Conservation (phyloP, 2,113 vertebrate genomes). For the Istiophorus platypterus region DNA sequence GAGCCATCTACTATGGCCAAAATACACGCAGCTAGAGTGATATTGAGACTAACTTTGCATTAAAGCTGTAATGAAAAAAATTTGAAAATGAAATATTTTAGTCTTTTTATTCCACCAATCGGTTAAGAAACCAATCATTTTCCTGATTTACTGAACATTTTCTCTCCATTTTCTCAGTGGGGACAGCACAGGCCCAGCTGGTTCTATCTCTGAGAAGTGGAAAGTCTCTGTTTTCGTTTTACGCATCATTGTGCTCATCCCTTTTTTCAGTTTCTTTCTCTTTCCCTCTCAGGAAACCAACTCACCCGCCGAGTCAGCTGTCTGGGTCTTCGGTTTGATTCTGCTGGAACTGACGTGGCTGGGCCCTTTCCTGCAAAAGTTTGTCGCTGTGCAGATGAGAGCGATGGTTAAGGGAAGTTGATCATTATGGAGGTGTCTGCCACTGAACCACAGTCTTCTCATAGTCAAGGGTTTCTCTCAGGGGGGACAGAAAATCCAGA, state of each 20-base stretch:
- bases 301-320: slow-evolving; percentile 26
- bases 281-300: slow-evolving; percentile 24
- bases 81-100: too few relatives aligned
- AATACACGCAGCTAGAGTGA: neutral
- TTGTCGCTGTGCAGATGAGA: slow-evolving; percentile 4
- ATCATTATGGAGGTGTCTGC: slow-evolving; percentile 10
- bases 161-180: slow-evolving; percentile 19
- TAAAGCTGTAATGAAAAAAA: neutral
- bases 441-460: slow-evolving; percentile 4
- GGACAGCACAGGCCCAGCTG: slow-evolving; percentile 62
- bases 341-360: slow-evolving; percentile 48
- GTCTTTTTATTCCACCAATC: neutral
- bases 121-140: neutral
- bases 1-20: neutral
- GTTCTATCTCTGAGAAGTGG: slow-evolving; percentile 56
- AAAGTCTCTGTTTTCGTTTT: slow-evolving; percentile 59
- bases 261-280: slow-evolving; percentile 52
- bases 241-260: slow-evolving; percentile 51
- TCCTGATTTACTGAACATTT: slow-evolving; percentile 30
- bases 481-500: neutral
- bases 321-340: slow-evolving; percentile 28
- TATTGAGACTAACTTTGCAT: neutral
- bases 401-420: too few relatives aligned
- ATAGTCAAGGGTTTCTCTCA: neutral
- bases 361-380: neutral